These are phyloP conservation scores for Eretmochelys imbricata DNA, from an alignment of 2,113 vertebrate genomes.

Conservation along the genomic window DNA sequence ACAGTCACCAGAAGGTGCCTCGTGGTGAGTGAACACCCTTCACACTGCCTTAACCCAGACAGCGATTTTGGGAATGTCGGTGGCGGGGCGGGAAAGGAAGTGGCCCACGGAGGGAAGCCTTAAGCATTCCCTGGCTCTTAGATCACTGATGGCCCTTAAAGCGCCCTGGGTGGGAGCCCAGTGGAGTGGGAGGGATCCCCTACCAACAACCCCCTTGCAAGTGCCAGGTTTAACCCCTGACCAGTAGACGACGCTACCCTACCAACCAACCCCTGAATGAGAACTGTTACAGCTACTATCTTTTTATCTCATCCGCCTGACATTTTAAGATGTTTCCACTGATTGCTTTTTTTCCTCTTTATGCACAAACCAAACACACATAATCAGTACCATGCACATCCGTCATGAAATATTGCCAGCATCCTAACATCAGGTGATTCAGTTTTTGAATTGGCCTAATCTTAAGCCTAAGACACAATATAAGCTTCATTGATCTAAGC, in stretches of 20 bases:
- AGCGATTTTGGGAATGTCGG: no score
- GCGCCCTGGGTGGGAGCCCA: no score
- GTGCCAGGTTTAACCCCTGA: background rate
- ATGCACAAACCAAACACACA: conserved; percentile 48
- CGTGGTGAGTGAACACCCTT: no score
- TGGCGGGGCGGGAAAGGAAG: no score
- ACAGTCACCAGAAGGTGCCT: no score
- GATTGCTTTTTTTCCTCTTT: conserved; percentile 10
- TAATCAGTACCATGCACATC: conserved; percentile 48
- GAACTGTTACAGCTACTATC: background rate
- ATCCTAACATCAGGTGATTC: conserved; percentile 56
- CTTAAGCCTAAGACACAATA: conserved; percentile 70
- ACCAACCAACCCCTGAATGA: background rate
- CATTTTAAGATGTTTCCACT: conserved; percentile 61
- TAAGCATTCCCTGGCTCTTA: no score
- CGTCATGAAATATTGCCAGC: conserved; percentile 54
- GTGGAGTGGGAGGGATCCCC: background rate
- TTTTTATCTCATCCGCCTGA: background rate
- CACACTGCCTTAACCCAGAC: no score
- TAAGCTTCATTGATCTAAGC: conserved; percentile 75
- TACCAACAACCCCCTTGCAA: background rate
- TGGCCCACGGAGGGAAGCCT: no score
- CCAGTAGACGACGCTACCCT: background rate
- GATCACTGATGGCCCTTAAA: background rate
- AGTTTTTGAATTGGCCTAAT: conserved; percentile 62